phyloP scores from a whole-genome alignment of 2,113 vertebrate genomes.

The Pseudonaja textilis region DNA sequence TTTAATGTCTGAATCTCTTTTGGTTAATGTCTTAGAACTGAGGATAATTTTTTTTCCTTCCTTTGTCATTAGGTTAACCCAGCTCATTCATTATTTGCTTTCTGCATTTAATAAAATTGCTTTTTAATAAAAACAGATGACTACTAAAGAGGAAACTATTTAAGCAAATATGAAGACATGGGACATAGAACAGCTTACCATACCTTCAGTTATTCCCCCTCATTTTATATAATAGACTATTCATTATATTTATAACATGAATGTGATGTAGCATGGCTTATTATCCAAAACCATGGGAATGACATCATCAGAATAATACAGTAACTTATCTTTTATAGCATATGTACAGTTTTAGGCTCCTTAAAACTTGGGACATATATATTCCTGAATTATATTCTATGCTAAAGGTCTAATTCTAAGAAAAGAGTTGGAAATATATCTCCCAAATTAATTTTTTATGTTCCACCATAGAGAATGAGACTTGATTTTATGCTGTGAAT shows the following conservation, averaged over 20 bases:
- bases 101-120: neutral
- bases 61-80: neutral
- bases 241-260: neutral
- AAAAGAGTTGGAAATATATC: neutral
- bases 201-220: neutral
- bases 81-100: slow-evolving; percentile 6
- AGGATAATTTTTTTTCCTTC: neutral
- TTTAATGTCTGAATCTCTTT: neutral
- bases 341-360: neutral
- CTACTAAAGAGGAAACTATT: neutral
- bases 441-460: neutral
- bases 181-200: neutral
- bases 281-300: neutral
- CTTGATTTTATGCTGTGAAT: neutral
- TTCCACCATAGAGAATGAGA: neutral
- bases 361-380: neutral
- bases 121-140: neutral
- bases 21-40: neutral
- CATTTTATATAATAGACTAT: neutral
- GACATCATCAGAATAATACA: neutral
- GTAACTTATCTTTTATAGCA: neutral
- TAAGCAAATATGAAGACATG: neutral
- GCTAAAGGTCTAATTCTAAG: neutral
- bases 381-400: neutral
- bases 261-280: neutral